A percentile compares a stretch with the other conserved stretches of the same genome.
Evolutionary conservation across 2,888 invertebrate genomes (phyloP).

Genomic region (Villa cingulata): DNA sequence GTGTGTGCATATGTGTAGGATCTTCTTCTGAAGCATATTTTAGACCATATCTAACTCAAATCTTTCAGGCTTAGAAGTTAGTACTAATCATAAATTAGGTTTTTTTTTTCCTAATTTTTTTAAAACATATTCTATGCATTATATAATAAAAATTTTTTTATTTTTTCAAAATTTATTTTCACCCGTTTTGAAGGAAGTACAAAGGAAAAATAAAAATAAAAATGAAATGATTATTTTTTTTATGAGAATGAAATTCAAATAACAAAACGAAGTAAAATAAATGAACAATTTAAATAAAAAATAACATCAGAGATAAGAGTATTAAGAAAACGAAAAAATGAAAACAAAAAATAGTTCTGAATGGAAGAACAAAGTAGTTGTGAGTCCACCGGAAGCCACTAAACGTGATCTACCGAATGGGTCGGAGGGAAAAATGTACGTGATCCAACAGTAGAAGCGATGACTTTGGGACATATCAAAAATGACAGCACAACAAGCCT

Average conservation of each 20-base stretch:
- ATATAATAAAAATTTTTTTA: no score
- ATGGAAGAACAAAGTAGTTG: slow-evolving; percentile 5
- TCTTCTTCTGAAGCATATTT: no score
- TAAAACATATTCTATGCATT: no score
- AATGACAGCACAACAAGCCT: not conserved
- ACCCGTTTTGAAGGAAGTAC: no score
- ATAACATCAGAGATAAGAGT: not conserved
- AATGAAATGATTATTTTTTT: no score
- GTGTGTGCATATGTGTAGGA: no score
- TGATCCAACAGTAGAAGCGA: slow-evolving; percentile 16
- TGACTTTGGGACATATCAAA: slow-evolving; percentile 12
- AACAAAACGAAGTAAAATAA: not conserved
- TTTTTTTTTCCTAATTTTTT: no score
- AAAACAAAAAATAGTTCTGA: slow-evolving; percentile 1
- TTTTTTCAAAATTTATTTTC: no score
- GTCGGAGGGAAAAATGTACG: slow-evolving; percentile 17
- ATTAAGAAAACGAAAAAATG: not conserved
- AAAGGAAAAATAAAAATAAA: no score
- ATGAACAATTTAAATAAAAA: not conserved
- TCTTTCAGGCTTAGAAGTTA: not conserved
- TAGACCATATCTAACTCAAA: not conserved
- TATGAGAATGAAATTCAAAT: no score
- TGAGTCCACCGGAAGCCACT: slow-evolving; percentile 16
- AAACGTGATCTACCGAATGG: slow-evolving; percentile 20
- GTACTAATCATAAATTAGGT: not conserved